Evolutionary conservation across 2,888 invertebrate genomes (phyloP).

Genomic region (Hypolimnas misippus): DNA sequence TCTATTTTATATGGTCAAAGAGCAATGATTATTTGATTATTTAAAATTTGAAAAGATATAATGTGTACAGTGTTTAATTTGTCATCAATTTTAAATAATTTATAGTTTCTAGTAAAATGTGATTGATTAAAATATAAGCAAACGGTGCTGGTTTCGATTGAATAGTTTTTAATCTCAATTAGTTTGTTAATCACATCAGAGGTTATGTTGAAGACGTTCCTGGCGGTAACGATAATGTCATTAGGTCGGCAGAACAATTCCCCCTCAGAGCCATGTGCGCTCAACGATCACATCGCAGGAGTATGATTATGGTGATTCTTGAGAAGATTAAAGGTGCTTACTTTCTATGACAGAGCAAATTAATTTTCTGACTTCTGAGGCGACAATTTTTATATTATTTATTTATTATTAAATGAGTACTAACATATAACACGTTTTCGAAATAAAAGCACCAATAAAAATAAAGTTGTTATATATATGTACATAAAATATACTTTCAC

Average conservation of each 20-base stretch:
- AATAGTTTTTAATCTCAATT: conserved; percentile 2
- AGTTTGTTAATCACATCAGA: conserved; percentile 16
- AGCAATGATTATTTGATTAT: too few relatives aligned
- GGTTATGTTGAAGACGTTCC: conserved; percentile 27
- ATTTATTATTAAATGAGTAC: too few relatives aligned
- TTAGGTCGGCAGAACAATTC: conserved; percentile 34
- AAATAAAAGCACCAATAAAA: too few relatives aligned
- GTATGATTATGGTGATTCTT: conserved; percentile 17
- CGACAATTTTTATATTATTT: neutral
- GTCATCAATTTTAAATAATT: too few relatives aligned
- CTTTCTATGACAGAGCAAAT: neutral
- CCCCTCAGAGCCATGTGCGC: conserved; percentile 41
- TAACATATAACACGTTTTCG: too few relatives aligned
- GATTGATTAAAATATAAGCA: too few relatives aligned
- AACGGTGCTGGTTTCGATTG: neutral
- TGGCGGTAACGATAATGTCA: conserved; percentile 32
- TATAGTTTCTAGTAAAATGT: neutral
- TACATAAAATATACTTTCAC: too few relatives aligned
- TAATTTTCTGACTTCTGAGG: neutral
- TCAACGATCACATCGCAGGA: conserved; percentile 34
- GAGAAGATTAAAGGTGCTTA: conserved; percentile 17
- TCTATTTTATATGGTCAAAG: too few relatives aligned
- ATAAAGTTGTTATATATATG: too few relatives aligned
- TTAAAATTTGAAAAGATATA: too few relatives aligned
- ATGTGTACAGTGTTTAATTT: too few relatives aligned